Base-by-base conservation (phyloP, 2,113 vertebrate genomes). In the Leiothrix lutea region DNA sequence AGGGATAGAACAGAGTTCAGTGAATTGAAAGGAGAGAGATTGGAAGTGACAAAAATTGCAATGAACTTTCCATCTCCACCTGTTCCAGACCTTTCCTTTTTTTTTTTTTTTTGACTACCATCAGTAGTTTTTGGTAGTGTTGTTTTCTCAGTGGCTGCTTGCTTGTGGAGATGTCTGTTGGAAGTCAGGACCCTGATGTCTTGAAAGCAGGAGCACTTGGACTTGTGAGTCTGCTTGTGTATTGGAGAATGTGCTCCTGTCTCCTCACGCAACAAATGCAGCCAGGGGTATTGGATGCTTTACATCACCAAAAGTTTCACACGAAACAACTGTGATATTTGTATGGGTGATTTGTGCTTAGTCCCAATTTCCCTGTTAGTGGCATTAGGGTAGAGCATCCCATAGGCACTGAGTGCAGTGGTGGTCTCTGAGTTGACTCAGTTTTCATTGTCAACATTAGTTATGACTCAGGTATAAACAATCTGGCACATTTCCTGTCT, bases 401-500 rank as follows among this genome's bases (percentile, higher is more conserved):
- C n/a, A 26, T 9, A 26, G 6, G 31, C 48, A 7, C 17, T 20
- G 48, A 81, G 69, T 57, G 12, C 69, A 26, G 69, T 40, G 67
- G 51, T 58, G 86, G 66, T 92, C 90, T 72, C 74, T 11, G 69
- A 82, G 38, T 40, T 94, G 66, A 72, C 73, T 94, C 9, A 1
- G 57, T 74, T 91, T 92, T 86, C 65, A 36, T 77, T 92, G 77
- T 84, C 65, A 89, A 9, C 35, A 12, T 84, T 84, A 64, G 47
- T 94, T 64, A 57, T 94, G 91, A 94, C 86, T 96, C 61, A 7
- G 89, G 70, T 94, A 61, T 91, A 94, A 96, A 91, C 89, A 85
- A 94, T 87, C 89, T 89, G 89, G 66, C 66, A 23, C 1, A 4
- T 80, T 95, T 96, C 91, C 89, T 95, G 94, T 94, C 87, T 96